phyloP scores from a whole-genome alignment of 2,888 invertebrate genomes.

The Erannis defoliaria region DNA sequence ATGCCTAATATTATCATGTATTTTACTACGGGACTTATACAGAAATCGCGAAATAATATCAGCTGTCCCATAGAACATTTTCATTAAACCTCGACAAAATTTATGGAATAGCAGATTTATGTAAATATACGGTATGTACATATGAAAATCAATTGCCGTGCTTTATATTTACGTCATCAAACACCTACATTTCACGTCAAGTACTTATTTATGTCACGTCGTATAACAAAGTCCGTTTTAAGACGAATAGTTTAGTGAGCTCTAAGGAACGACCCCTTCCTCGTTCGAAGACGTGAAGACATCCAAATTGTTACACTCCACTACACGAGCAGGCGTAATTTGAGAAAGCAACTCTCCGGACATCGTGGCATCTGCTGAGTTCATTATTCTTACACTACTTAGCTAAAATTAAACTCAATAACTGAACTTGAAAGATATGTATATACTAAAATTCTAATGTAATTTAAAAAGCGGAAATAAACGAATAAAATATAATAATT shows the following conservation, averaged over 20 bases:
- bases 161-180: conserved; percentile 20
- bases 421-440: not conserved
- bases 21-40: no score
- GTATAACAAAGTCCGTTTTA: conserved; percentile 54
- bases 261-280: conserved; percentile 61
- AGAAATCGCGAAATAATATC: no score
- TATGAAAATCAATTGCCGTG: no score
- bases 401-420: not conserved
- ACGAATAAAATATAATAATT: no score
- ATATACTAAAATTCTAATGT: no score
- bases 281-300: conserved; percentile 65
- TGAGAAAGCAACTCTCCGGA: conserved; percentile 64
- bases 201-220: conserved; percentile 48
- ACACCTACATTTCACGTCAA: conserved; percentile 31
- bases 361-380: conserved; percentile 65
- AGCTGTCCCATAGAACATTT: no score
- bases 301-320: conserved; percentile 72
- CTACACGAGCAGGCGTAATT: conserved; percentile 62
- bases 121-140: no score
- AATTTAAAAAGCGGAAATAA: no score
- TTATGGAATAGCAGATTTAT: no score
- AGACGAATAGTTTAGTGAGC: conserved; percentile 71
- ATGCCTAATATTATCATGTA: no score
- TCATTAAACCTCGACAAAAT: no score
- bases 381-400: conserved; percentile 31